phyloP scores from a whole-genome alignment of 1,140 invertebrate species.

The Drosophila ananassae region DNA sequence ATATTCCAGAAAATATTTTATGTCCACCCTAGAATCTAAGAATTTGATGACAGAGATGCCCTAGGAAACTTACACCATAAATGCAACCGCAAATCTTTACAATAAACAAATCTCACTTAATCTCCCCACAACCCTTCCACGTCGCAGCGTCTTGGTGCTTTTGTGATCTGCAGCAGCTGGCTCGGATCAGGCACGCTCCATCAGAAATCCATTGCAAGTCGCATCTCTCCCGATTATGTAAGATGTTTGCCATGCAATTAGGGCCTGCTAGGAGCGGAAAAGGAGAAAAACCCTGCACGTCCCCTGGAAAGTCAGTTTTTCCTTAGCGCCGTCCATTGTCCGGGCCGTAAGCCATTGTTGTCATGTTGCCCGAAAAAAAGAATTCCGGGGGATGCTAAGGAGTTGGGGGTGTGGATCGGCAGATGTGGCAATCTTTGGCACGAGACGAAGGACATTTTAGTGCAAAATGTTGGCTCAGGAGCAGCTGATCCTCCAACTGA shows the following conservation, averaged over 20 bases:
- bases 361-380: conserved; percentile 25
- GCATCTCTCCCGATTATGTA: conserved; percentile 65
- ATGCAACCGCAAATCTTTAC: conserved; percentile 69
- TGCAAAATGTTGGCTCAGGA: conserved; percentile 39
- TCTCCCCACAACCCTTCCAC: conserved; percentile 65
- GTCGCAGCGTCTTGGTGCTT: conserved; percentile 9
- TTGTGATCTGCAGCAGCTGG: conserved; percentile 53
- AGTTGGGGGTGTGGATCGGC: conserved; percentile 19
- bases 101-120: conserved; percentile 55
- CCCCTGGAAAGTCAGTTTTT: conserved; percentile 67
- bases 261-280: conserved; percentile 39
- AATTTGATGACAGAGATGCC: neutral
- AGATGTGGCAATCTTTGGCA: conserved; percentile 38
- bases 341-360: conserved; percentile 53
- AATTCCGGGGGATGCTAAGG: conserved; percentile 19
- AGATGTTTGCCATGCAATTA: conserved; percentile 69
- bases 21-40: neutral
- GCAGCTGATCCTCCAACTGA: conserved; percentile 42
- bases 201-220: conserved; percentile 47
- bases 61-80: neutral
- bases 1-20: neutral
- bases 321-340: conserved; percentile 67
- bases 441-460: conserved; percentile 32
- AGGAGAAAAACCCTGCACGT: conserved; percentile 47
- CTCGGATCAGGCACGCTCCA: conserved; percentile 76